These are phyloP conservation scores for Scarus forsteni DNA, from an alignment of 2,797 vertebrate genomes.

Conservation along the genomic window DNA sequence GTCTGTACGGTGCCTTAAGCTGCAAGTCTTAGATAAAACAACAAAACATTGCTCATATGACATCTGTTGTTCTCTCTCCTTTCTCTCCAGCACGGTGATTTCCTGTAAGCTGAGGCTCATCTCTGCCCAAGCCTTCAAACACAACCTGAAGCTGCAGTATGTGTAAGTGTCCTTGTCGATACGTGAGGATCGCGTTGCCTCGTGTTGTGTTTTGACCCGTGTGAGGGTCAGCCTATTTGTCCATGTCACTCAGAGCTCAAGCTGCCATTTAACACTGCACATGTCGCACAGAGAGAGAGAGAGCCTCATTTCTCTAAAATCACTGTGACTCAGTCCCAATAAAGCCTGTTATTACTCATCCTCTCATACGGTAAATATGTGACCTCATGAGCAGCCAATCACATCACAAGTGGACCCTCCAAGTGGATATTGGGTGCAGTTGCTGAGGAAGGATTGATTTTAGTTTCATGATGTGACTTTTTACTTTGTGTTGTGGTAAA, in stretches of 20 bases:
- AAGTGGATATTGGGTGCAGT: background rate
- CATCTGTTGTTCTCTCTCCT: conserved; percentile 22
- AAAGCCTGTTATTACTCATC: conserved; percentile 9
- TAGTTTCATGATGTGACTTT: background rate
- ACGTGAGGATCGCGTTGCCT: conserved; percentile 30
- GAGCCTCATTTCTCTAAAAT: conserved; percentile 6
- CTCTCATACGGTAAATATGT: conserved; percentile 2
- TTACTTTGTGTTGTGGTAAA: background rate
- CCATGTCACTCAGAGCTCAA: conserved; percentile 64
- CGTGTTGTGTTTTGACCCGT: conserved; percentile 47
- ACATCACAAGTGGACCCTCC: background rate
- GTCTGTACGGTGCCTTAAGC: too few species aligned
- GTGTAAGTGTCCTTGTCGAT: conserved; percentile 82
- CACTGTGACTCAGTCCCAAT: background rate
- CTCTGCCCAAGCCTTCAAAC: conserved; percentile 81
- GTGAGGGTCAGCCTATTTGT: conserved; percentile 60
- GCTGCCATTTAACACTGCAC: conserved; percentile 6
- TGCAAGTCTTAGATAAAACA: too few species aligned
- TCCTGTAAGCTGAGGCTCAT: conserved; percentile 80
- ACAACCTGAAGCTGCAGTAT: conserved; percentile 86
- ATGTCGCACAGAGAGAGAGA: conserved; percentile 1
- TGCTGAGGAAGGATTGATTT: background rate
- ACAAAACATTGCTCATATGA: background rate
- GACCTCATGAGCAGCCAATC: conserved; percentile 4
- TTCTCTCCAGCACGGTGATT: conserved; percentile 79